Evolutionary conservation across 2,888 invertebrate species (phyloP).

Genomic region (Nebria brevicollis): DNA sequence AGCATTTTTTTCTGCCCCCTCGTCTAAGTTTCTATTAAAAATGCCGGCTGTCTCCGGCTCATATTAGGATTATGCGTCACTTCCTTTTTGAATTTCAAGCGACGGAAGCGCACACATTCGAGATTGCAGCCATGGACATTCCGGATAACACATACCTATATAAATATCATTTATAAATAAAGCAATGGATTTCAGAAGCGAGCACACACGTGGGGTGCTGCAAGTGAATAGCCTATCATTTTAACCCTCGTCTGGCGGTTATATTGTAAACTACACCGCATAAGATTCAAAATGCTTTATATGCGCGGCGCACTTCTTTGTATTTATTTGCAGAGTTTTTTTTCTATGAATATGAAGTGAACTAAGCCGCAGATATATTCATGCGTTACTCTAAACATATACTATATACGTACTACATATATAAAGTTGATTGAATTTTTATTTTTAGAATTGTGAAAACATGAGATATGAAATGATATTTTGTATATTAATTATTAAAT

Average conservation of each 20-base stretch:
- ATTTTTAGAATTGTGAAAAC: neutral
- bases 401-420: neutral
- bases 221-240: neutral
- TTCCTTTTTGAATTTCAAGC: constrained; percentile 42
- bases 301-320: neutral
- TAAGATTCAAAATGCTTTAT: neutral
- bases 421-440: neutral
- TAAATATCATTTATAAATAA: neutral
- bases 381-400: neutral
- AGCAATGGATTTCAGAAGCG: neutral
- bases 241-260: neutral
- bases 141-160: neutral
- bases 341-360: neutral
- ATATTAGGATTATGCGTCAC: constrained; percentile 44
- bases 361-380: neutral
- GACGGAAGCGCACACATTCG: constrained; percentile 28
- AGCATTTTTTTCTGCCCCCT: constrained; percentile 34
- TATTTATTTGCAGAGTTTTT: neutral
- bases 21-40: constrained; percentile 43
- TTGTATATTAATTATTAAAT: too few species aligned
- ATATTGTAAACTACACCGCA: neutral
- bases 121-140: neutral
- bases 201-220: neutral
- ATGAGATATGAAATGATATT: neutral
- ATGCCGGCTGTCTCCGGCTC: constrained; percentile 44